Evolutionary conservation across 1,140 invertebrate genomes (phyloP).

Genomic region (Asbolus verrucosus): DNA sequence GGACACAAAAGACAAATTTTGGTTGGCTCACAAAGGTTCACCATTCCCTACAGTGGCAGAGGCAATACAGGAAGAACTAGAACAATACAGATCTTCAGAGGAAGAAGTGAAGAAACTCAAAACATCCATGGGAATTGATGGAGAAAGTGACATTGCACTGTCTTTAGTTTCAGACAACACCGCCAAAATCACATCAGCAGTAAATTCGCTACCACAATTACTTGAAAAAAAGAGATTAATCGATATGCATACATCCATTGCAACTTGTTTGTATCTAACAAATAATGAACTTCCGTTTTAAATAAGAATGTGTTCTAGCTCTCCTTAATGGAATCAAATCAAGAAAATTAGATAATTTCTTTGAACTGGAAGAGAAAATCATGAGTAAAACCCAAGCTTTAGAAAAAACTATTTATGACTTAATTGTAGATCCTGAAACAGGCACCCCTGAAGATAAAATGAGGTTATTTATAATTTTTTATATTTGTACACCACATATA

Average conservation of each 20-base stretch:
- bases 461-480: constrained; percentile 94
- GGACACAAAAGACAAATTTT: constrained; percentile 90
- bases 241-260: constrained; percentile 98
- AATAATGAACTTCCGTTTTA: constrained; percentile 5
- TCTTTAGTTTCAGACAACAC: constrained; percentile 94
- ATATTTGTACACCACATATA: constrained; percentile 85
- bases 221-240: constrained; percentile 97
- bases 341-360: constrained; percentile 93
- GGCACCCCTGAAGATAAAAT: constrained; percentile 94
- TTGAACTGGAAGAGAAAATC: constrained; percentile 98
- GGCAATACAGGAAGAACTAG: constrained; percentile 97
- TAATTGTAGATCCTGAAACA: constrained; percentile 86
- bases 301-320: constrained; percentile 60
- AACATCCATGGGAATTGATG: constrained; percentile 89
- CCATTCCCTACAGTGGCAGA: constrained; percentile 98
- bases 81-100: constrained; percentile 92
- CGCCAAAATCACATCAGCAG: constrained; percentile 91
- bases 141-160: constrained; percentile 79
- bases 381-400: constrained; percentile 84
- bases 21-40: constrained; percentile 93
- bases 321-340: constrained; percentile 93
- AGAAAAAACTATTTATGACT: constrained; percentile 82
- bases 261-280: constrained; percentile 75
- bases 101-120: constrained; percentile 97
- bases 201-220: constrained; percentile 95